phyloP scores from a whole-genome alignment of 2,113 vertebrate species.

The Peromyscus leucopus region DNA sequence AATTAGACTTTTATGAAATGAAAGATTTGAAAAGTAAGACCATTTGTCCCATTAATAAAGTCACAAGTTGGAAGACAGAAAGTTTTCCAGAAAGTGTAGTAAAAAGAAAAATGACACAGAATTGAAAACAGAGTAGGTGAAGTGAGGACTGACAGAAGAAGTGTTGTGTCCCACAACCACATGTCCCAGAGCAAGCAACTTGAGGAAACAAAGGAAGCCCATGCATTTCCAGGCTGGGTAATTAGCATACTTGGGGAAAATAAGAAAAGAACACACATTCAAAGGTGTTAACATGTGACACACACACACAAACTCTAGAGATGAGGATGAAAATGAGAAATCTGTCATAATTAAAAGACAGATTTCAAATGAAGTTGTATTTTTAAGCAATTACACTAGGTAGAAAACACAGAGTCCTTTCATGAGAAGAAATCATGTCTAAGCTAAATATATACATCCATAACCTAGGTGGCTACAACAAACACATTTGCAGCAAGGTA shows the following conservation, averaged over 20 bases:
- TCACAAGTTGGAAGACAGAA: too few relatives aligned
- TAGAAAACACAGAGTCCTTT: conserved; percentile 21
- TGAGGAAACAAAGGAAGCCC: neutral
- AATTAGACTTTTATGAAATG: too few relatives aligned
- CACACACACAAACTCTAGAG: neutral
- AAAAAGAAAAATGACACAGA: too few relatives aligned
- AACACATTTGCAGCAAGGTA: neutral
- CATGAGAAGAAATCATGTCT: neutral
- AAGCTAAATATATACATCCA: neutral
- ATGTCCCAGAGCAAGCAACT: neutral
- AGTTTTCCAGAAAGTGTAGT: too few relatives aligned
- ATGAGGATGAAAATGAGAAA: neutral
- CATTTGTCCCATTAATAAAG: too few relatives aligned
- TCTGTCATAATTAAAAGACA: neutral
- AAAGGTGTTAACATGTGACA: neutral
- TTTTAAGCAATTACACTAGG: conserved; percentile 1
- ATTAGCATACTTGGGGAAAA: neutral
- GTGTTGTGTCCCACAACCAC: neutral
- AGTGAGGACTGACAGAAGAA: neutral
- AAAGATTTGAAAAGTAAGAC: too few relatives aligned
- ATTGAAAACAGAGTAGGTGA: too few relatives aligned
- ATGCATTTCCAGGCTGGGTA: neutral
- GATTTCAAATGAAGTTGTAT: conserved; percentile 14
- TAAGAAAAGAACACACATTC: neutral
- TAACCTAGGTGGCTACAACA: neutral